These are phyloP conservation scores for Xiphydria camelus DNA, from an alignment of 2,888 invertebrate genomes.

Conservation along the genomic window DNA sequence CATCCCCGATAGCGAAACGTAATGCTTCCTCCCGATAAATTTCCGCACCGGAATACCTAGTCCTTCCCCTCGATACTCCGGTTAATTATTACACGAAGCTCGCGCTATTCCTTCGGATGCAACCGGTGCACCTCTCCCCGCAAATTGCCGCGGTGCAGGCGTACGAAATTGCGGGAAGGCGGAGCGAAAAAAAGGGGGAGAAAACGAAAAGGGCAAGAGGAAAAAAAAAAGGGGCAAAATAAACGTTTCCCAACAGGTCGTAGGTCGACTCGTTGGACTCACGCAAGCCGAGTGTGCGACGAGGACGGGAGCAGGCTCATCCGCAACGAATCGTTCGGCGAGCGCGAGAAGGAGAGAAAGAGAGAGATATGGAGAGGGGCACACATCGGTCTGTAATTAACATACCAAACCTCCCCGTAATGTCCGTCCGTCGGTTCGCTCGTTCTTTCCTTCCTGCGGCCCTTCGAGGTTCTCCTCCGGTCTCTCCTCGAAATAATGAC, in stretches of 20 bases:
- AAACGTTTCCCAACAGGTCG: slow-evolving; percentile 48
- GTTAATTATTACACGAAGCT: no score
- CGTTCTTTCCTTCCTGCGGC: slow-evolving; percentile 10
- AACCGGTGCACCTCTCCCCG: no score
- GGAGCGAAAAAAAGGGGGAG: slow-evolving; percentile 9
- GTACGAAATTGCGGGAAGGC: no score
- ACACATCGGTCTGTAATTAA: slow-evolving; percentile 55
- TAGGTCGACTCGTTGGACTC: slow-evolving; percentile 47
- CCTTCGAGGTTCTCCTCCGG: no score
- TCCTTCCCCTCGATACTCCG: no score
- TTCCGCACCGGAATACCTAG: no score
- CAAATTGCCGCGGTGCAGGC: no score
- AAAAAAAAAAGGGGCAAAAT: slow-evolving; percentile 36
- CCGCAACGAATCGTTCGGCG: slow-evolving; percentile 27
- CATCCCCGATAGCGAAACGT: no score
- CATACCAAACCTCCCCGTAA: slow-evolving; percentile 53
- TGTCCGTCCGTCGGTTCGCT: slow-evolving; percentile 28
- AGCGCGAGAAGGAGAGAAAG: slow-evolving; percentile 5
- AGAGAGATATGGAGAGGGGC: slow-evolving; percentile 10
- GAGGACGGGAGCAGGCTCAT: slow-evolving; percentile 23
- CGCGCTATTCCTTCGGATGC: no score
- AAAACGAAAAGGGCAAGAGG: slow-evolving; percentile 24
- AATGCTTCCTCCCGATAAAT: no score
- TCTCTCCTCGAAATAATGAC: no score
- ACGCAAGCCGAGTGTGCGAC: slow-evolving; percentile 40